A percentile compares a stretch with the other conserved stretches of the same genome.
Conservation (phyloP, 1,140 invertebrate genomes). For the Magallana gigas region DNA sequence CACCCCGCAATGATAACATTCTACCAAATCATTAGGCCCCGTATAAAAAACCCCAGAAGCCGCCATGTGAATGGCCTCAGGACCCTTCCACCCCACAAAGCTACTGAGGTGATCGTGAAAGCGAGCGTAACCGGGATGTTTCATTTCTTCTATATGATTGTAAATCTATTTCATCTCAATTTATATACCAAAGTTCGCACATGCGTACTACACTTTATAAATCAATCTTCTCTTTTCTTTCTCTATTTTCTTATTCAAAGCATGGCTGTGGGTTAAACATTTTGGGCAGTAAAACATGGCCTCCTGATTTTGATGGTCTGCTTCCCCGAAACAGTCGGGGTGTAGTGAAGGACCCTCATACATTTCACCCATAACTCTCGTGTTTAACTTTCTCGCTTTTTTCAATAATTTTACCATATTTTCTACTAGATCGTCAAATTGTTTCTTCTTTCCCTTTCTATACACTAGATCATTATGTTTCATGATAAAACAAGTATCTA, state of each 20-base stretch:
- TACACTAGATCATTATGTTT: not conserved
- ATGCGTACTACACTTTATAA: constrained; percentile 8
- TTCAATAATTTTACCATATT: not conserved
- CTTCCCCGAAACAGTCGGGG: not conserved
- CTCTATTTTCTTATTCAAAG: not conserved
- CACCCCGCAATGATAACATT: not conserved
- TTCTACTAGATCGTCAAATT: not conserved
- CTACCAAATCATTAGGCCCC: not conserved
- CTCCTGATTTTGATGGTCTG: not conserved
- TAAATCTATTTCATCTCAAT: not conserved
- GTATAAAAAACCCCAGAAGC: not conserved
- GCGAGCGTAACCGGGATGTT: not conserved
- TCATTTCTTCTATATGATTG: not conserved
- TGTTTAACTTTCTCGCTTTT: not conserved
- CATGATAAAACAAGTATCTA: not conserved
- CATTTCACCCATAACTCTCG: not conserved
- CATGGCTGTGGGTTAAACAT: not conserved
- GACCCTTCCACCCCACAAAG: not conserved
- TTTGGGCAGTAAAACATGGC: constrained; percentile 1
- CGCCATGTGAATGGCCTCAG: constrained; percentile 1
- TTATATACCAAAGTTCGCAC: not conserved
- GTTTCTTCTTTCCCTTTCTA: not conserved
- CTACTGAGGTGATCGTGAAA: not conserved
- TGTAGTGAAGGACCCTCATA: not conserved
- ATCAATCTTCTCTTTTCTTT: not conserved